Evolutionary conservation across 2,113 vertebrate species (phyloP), one percentile per base, ranked within the genome.

Genomic region (Dicaeum eximium): DNA sequence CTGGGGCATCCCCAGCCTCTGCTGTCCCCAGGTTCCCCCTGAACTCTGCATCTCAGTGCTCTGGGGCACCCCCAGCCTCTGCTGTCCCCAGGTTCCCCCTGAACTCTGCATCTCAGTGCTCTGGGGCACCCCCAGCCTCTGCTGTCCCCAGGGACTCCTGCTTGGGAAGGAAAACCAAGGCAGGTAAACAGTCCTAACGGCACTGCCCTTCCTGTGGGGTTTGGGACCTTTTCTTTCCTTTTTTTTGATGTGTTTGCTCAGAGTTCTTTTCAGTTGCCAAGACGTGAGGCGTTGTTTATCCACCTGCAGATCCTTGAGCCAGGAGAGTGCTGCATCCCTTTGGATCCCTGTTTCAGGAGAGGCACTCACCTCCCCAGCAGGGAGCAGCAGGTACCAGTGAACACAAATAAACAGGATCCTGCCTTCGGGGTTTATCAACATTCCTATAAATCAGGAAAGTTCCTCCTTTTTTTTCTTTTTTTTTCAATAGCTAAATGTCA

Each of bases 401-500:
- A 53, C 45, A 88, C 70, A 53, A 85, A 44, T 35, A 56, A 82
- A 42, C 75, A 51, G 67, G 50, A 54, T 73, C 56, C 27, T 33
- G 27, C n/a, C 84, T 80, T 8, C 53, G 50, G 62, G 54, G 62
- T 80, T 83, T 86, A 90, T 72, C 74, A 73, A 40, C 85, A 33
- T 24, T 77, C 62, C 90, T 58, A 42, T 61, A 80, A 90, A 82
- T 83, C 82, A 92, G 50, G 4, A 60, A 86, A 74, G 70, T 53
- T 65, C 56, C 16, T 60, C 82, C 61, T 24, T 69, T 9, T 64
- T 60, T 77, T 50, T 72, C 61, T 54, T 80, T 66, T 38, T 47
- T 85, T 70, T 44, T 24, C 80, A 31, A 56, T 2, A 91, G 75
- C 50, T 84, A 91, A 95, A 96, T 85, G 89, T 81, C 92, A 93